Base-by-base conservation (phyloP, 2,113 vertebrate species). In the Anhinga anhinga region DNA sequence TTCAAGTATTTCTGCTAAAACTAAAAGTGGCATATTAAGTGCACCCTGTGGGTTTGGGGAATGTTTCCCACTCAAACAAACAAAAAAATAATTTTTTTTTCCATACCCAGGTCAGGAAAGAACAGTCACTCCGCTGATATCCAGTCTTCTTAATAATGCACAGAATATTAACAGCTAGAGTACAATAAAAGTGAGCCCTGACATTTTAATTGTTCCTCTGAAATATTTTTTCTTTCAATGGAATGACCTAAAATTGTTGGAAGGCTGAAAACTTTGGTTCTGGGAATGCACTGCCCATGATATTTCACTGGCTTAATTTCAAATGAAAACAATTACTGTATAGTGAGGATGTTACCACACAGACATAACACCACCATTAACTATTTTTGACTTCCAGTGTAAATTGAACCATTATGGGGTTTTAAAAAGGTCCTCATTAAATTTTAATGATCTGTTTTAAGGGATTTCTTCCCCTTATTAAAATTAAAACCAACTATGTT, bases 1-100 rank as follows among this genome's bases (percentile, higher is more conserved):
- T 73, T 80, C 74, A 97, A 97, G 56, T 82, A 97, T 96, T 96
- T 97, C 93, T 97, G 87, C 94, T 96, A 50, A 96, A 97, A 97
- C 90, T 92, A 97, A 96, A 97, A 97, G 93, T 96, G 97, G 96
- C 94, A 94, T 90, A 89, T 97, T 97, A 97, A 98, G 86, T 97
- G 62, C 42, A 97, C 97, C 91, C 97, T 87, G 52, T 96, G 93
- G 97, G 78, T 95, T 97, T 98, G 77, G 82, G 81, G 96, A 98
- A 98, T 98, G 86, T 95, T 97, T 97, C 86, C 81, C 82, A 96
- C 86, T 94, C 53, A 91, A 96, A 89, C 74, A 93, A 96, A 38
- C 10, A 76, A 85, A 65, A 53, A 82, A 87, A 58, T 4, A 2
- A 1, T 13, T 5, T 27, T 81, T 93, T 93, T 82, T 87, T 58